Base-by-base conservation (phyloP, 1,140 invertebrate species). In the Dinoponera quadriceps region DNA sequence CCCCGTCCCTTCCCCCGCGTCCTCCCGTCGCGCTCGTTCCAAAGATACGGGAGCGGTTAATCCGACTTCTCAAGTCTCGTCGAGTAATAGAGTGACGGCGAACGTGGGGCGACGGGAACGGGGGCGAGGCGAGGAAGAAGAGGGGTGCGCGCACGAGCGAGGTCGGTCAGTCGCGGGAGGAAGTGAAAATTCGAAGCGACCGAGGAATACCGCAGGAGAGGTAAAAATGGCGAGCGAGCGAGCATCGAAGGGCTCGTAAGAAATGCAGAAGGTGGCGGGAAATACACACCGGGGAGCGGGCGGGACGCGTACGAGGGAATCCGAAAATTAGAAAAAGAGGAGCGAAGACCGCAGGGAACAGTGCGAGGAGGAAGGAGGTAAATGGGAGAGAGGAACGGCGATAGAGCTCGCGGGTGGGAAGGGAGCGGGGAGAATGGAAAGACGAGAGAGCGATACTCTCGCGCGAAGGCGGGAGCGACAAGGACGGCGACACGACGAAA, bases 61-160 rank as follows among this genome's bases (percentile, higher is more conserved):
- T 89, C 84, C 81, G 69, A 75, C 25, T 75, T 74, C 73, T 74
- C 66, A 38, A 29, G n/a, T 72, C 73, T 83, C 55, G 54, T 71
- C 66, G 60, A n/a, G 38, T 60, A 74, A 81, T 81, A 38, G 74
- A 71, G 44, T 55, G 55, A 51, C 68, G 1, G 20, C 16, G 57
- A 54, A 49, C 33, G 1, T 33, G 49, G 18, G 27, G 25, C 3
- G 25, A 54, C 20, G 4, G n/a, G 4, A 11, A 14, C 29, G 49
- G n/a, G 3, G 22, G 54, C 1, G 33, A 38, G 51, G 48, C 22
- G 13, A 16, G 14, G 14, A 33, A 29, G 33, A 49, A 33, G 29
- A 27, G 38, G n/a, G 51, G 51, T 33, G 29, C 51, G 25, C 20
- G 59, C 18, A 13, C 44, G 27, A 57, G 44, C 2, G 7, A 66